These are phyloP conservation scores for Maconellicoccus hirsutus DNA, from an alignment of 1,140 invertebrate genomes.

Conservation along the genomic window DNA sequence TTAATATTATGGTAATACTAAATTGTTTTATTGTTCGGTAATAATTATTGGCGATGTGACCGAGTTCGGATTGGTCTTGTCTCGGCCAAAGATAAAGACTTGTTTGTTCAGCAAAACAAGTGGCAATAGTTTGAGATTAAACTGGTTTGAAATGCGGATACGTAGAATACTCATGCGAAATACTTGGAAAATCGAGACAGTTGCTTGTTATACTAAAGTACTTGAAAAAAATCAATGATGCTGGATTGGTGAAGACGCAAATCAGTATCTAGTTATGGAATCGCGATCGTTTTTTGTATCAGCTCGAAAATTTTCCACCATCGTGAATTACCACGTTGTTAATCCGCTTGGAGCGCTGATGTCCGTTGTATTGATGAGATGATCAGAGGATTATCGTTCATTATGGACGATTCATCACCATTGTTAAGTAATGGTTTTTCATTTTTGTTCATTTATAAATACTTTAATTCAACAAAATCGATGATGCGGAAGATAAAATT, in stretches of 20 bases:
- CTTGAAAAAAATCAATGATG: neutral
- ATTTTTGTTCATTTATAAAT: too few relatives aligned
- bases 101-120: neutral
- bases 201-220: slow-evolving; percentile 9
- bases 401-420: too few relatives aligned
- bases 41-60: neutral
- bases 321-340: too few relatives aligned
- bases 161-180: neutral
- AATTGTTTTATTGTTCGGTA: slow-evolving; percentile 1
- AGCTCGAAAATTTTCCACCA: too few relatives aligned
- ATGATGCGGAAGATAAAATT: too few relatives aligned
- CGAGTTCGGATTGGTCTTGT: slow-evolving; percentile 2
- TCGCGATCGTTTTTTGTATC: too few relatives aligned
- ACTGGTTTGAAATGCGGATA: neutral
- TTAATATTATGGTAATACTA: neutral
- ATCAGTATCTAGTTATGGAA: neutral
- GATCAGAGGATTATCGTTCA: too few relatives aligned
- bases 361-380: too few relatives aligned
- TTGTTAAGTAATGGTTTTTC: too few relatives aligned
- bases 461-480: too few relatives aligned
- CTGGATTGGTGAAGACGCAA: neutral
- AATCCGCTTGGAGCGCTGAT: too few relatives aligned
- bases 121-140: neutral
- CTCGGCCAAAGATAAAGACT: neutral
- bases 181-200: slow-evolving; percentile 2